These are phyloP conservation scores for Pseudachorutes palmiensis DNA, from an alignment of 1,140 invertebrate species.

Conservation along the genomic window DNA sequence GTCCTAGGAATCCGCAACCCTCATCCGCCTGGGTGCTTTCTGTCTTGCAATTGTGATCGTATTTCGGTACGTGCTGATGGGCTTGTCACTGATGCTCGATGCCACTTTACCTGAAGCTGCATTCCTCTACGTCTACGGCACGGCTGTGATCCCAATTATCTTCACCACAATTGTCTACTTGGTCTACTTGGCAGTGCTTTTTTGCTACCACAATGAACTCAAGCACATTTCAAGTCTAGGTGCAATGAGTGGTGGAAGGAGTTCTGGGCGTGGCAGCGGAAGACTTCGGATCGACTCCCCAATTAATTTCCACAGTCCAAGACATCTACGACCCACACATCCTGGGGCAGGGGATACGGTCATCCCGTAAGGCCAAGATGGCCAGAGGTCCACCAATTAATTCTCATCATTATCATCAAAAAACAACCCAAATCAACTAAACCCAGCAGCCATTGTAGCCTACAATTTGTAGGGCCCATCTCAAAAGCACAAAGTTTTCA, in stretches of 20 bases:
- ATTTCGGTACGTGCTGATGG: slow-evolving; percentile 26
- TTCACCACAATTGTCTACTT: slow-evolving; percentile 32
- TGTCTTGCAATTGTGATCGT: slow-evolving; percentile 20
- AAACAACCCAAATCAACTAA: too few species aligned
- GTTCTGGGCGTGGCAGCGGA: not conserved
- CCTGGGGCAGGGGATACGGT: not conserved
- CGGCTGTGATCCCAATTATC: slow-evolving; percentile 22
- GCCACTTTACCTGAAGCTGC: slow-evolving; percentile 24
- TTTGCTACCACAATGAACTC: slow-evolving; percentile 35
- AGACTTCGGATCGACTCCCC: not conserved
- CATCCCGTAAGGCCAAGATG: not conserved
- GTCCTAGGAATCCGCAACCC: slow-evolving; percentile 26
- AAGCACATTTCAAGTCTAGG: slow-evolving; percentile 17
- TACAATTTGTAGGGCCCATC: too few species aligned
- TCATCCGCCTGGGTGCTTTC: slow-evolving; percentile 22
- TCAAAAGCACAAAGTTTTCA: too few species aligned
- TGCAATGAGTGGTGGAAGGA: not conserved
- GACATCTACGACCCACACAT: not conserved
- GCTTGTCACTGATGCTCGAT: slow-evolving; percentile 18
- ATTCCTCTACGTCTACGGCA: slow-evolving; percentile 31
- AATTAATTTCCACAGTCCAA: slow-evolving; percentile 7
- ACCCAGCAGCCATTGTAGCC: too few species aligned
- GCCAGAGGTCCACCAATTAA: not conserved
- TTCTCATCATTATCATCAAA: not conserved
- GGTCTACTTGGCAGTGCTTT: slow-evolving; percentile 33